A percentile compares a stretch with the other conserved stretches of the same genome.
phyloP scores from a whole-genome alignment of 2,797 vertebrate species.

The Babyrousa celebensis region DNA sequence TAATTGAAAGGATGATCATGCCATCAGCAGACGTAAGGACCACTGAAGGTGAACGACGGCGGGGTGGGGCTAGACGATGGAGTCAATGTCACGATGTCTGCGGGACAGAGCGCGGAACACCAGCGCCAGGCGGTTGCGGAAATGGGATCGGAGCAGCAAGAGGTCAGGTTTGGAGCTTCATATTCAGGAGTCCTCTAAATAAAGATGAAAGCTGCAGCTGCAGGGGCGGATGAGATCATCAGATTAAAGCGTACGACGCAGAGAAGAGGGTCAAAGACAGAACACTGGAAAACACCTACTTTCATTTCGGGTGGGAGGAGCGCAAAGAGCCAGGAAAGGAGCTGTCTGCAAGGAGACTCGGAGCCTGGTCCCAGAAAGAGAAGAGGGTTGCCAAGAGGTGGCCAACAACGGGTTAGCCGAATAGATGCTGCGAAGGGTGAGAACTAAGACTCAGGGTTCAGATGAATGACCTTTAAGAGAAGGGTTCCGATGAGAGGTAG shows the following conservation, averaged over 20 bases:
- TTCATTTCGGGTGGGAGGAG: conserved; percentile 66
- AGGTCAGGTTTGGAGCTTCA: conserved; percentile 79
- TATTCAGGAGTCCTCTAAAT: conserved; percentile 80
- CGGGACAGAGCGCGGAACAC: background rate
- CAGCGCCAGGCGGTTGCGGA: conserved; percentile 74
- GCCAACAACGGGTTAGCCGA: background rate
- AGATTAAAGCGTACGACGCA: background rate
- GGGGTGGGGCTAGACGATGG: background rate
- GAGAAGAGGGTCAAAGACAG: conserved; percentile 76
- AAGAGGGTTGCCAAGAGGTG: background rate
- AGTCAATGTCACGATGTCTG: conserved; percentile 50
- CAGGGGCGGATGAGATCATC: conserved; percentile 82
- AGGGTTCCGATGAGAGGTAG: conserved; percentile 60
- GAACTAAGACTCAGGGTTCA: conserved; percentile 16
- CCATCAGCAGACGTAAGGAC: conserved; percentile 72
- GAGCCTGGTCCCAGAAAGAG: background rate
- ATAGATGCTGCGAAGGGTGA: conserved; percentile 32
- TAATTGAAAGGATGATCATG: conserved; percentile 73
- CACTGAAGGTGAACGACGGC: conserved; percentile 29
- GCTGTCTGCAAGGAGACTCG: conserved; percentile 19
- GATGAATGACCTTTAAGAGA: conserved; percentile 65
- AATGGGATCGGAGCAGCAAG: conserved; percentile 74
- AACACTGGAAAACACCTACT: conserved; percentile 70
- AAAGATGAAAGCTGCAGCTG: conserved; percentile 69
- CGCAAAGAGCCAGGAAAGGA: conserved; percentile 19